phyloP scores from a whole-genome alignment of 2,797 vertebrate genomes.

The Furcifer pardalis region DNA sequence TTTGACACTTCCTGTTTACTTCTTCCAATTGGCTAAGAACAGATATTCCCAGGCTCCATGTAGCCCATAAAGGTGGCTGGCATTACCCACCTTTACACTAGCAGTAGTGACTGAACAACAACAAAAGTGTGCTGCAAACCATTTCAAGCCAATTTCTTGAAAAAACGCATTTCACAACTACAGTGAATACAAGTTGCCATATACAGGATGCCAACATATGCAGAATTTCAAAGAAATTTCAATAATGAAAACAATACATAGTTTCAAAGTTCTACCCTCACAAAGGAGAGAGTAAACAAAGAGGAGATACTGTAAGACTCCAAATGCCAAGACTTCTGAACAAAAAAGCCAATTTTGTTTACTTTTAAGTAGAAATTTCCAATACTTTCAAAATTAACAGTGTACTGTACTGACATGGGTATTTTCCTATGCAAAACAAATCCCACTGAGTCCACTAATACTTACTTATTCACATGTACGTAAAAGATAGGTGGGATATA shows the following conservation, averaged over 20 bases:
- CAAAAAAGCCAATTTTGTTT: not conserved
- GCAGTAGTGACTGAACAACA: too few relatives aligned
- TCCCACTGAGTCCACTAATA: not conserved
- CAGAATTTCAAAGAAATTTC: not conserved
- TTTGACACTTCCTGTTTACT: too few relatives aligned
- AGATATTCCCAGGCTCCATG: too few relatives aligned
- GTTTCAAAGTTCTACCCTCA: not conserved
- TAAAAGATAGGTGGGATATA: too few relatives aligned
- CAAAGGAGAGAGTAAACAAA: not conserved
- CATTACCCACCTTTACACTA: too few relatives aligned
- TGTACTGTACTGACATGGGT: too few relatives aligned
- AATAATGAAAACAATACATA: not conserved
- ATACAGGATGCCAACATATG: not conserved
- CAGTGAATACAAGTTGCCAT: too few relatives aligned
- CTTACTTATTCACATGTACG: too few relatives aligned
- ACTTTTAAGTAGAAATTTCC: too few relatives aligned
- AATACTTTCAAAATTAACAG: too few relatives aligned
- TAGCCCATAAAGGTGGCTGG: too few relatives aligned
- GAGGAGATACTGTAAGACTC: not conserved
- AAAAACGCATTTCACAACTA: not conserved
- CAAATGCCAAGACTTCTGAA: not conserved
- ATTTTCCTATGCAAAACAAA: not conserved
- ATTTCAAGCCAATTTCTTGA: not conserved
- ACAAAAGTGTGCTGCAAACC: not conserved
- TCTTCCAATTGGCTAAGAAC: too few relatives aligned